These are phyloP conservation scores for Rhincodon typus DNA, from an alignment of 2,797 vertebrate species.

Conservation along the genomic window DNA sequence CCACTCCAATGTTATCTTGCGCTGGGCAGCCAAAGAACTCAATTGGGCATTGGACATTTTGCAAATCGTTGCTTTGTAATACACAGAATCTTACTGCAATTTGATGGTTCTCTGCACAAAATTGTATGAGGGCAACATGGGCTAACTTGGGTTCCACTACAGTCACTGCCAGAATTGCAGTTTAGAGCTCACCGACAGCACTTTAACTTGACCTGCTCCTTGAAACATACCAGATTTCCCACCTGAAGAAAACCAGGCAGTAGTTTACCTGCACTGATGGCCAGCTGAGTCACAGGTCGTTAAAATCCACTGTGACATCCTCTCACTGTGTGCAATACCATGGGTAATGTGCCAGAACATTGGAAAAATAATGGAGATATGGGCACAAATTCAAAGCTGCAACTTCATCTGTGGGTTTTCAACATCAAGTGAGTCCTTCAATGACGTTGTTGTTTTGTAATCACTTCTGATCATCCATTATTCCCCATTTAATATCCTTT, in stretches of 20 bases:
- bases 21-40: not conserved
- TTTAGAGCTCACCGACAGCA: not conserved
- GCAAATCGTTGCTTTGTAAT: not conserved
- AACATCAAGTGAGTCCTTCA: not conserved
- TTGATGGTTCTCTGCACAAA: not conserved
- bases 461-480: not conserved
- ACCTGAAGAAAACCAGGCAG: not conserved
- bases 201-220: not conserved
- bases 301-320: not conserved
- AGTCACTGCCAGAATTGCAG: not conserved
- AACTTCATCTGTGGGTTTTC: not conserved
- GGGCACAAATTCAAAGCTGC: not conserved
- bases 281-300: not conserved
- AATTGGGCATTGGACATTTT: too few relatives aligned
- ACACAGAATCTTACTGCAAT: not conserved
- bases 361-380: conserved; percentile 2
- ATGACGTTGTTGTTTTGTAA: conserved; percentile 24
- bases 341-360: not conserved
- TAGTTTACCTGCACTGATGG: not conserved
- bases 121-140: not conserved
- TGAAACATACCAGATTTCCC: not conserved
- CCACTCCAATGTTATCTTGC: not conserved
- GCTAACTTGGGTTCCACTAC: not conserved
- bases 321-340: not conserved
- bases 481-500: conserved; percentile 24